These are phyloP conservation scores for Papilio dardanus DNA, from an alignment of 1,140 invertebrate genomes.

Conservation along the genomic window DNA sequence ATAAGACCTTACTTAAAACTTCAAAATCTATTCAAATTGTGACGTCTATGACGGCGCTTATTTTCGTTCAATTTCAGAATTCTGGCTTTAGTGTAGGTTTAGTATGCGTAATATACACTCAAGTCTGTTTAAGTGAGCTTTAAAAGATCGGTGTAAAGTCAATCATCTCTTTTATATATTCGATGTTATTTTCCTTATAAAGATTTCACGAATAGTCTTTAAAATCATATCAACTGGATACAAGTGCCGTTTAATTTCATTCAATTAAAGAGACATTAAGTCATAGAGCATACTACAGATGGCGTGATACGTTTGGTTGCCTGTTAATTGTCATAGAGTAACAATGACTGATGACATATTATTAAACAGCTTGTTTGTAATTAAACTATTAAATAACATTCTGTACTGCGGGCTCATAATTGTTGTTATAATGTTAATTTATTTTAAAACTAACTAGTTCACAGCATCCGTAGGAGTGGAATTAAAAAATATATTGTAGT, in stretches of 20 bases:
- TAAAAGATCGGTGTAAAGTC: too few species aligned
- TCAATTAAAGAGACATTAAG: conserved; percentile 10
- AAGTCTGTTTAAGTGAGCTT: too few species aligned
- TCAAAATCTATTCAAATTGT: too few species aligned
- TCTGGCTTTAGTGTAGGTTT: too few species aligned
- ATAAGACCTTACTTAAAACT: too few species aligned
- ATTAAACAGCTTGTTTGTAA: conserved; percentile 14
- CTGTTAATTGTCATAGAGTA: conserved; percentile 4
- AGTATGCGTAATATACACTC: too few species aligned
- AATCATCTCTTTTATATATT: neutral
- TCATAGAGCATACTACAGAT: neutral
- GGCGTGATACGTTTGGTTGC: neutral
- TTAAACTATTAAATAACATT: neutral
- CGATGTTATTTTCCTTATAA: neutral
- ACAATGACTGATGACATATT: conserved; percentile 20
- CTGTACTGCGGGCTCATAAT: neutral
- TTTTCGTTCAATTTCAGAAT: too few species aligned
- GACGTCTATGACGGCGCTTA: too few species aligned
- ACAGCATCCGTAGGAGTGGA: too few species aligned
- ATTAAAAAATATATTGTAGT: too few species aligned
- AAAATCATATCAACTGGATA: neutral
- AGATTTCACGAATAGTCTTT: neutral
- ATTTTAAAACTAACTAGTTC: neutral
- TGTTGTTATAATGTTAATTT: neutral
- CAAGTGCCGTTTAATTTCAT: conserved; percentile 14